These are phyloP conservation scores for Corydoras sp. DNA, from an alignment of 2,113 vertebrate genomes.

Conservation along the genomic window DNA sequence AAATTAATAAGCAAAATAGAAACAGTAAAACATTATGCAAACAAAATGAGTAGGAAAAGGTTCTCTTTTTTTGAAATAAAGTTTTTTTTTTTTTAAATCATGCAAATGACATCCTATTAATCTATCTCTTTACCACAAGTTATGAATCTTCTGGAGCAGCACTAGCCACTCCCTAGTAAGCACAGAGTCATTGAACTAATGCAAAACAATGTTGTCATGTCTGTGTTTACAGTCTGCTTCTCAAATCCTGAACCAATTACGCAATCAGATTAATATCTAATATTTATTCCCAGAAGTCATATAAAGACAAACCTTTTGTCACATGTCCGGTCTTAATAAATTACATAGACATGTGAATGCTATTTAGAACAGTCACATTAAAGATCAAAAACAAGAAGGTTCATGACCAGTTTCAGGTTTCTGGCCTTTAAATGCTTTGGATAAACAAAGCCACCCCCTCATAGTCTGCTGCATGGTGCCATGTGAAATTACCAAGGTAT, in stretches of 20 bases:
- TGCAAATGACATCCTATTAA: conserved; percentile 20
- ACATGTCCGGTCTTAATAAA: too few species aligned
- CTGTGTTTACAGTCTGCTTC: conserved; percentile 36
- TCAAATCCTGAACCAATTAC: conserved; percentile 31
- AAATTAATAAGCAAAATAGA: too few species aligned
- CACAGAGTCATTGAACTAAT: conserved; percentile 34
- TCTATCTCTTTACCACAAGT: conserved; percentile 22
- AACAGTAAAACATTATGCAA: background rate
- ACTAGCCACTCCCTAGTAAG: conserved; percentile 35
- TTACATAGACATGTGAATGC: too few species aligned
- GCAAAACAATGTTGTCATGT: conserved; percentile 44
- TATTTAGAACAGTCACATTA: too few species aligned
- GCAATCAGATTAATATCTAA: conserved; percentile 37
- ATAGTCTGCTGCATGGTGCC: too few species aligned
- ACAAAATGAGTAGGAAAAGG: background rate
- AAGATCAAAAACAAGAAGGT: too few species aligned
- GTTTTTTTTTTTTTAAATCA: background rate
- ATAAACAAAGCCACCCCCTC: too few species aligned
- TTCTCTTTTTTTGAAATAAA: background rate
- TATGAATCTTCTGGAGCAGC: conserved; percentile 12
- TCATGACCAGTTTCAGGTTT: too few species aligned
- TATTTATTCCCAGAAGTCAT: conserved; percentile 25
- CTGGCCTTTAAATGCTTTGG: too few species aligned
- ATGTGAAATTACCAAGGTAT: too few species aligned
- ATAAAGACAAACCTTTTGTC: too few species aligned